Evolutionary conservation across 1,140 invertebrate genomes (phyloP), one percentile per base, ranked within the genome.

Genomic region (Lordiphosa mommai): DNA sequence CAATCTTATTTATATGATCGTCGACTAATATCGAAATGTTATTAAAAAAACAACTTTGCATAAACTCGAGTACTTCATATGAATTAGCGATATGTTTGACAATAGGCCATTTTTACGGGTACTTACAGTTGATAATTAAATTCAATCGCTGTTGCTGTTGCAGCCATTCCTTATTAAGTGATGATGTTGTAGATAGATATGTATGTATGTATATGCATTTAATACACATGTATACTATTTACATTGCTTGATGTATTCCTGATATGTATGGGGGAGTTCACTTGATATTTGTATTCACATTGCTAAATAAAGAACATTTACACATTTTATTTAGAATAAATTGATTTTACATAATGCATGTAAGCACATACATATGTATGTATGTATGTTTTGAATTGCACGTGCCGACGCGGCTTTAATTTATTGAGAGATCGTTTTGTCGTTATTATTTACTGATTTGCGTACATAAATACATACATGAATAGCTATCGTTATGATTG

Each of bases 221-320:
- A 17, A 40, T 40, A 20, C 37, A 20, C 14, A 37, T 16, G 16
- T 17, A 9, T 38, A n/a, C 0, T 33, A 48, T 48, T 34, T 33
- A 48, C 32, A 48, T 20, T 43, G 20, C 9, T 43, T 43, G 12
- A 23, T 16, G 7, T 48, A 51, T 61, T 61, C 46, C n/a, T 70
- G 66, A 70, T 70, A 70, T 70, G 61, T 70, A 56, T 51, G 12
- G n/a, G 29, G 16, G 6, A 8, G 17, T 30, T 47, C 40, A 69
- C 34, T 41, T 44, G 46, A 20, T 55, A n/a, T 38, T 40, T 23
- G 5, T 23, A 61, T 61, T 70, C 56, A 70, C 57, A 61, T 70
- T 47, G 40, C 56, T 55, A 53, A 27, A 52, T 12, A 46, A 27
- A 34, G 13, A 49, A 32, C 41, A n/a, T 7, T 13, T 9, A 8